Evolutionary conservation across 2,797 vertebrate genomes (phyloP).

Genomic region (Prunella strophiata): DNA sequence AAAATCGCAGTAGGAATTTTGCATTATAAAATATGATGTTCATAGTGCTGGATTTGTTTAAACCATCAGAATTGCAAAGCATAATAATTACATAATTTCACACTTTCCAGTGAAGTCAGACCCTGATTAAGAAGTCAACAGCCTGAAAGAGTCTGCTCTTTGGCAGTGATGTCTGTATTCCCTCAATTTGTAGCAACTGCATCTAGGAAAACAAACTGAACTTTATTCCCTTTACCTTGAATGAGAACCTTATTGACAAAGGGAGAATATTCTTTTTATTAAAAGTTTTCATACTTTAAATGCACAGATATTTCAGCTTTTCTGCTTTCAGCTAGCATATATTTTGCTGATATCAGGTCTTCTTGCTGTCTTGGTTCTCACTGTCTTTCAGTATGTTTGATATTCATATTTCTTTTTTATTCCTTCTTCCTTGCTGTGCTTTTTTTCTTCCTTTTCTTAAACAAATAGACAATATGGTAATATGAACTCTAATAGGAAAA

Average conservation of each 20-base stretch:
- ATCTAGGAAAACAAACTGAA: slow-evolving; percentile 5
- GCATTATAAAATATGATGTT: slow-evolving; percentile 34
- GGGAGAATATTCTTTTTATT: slow-evolving; percentile 9
- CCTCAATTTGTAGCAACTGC: neutral
- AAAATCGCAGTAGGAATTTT: slow-evolving; percentile 28
- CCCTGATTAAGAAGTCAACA: slow-evolving; percentile 52
- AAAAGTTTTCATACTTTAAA: slow-evolving; percentile 20
- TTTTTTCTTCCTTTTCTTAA: slow-evolving; percentile 56
- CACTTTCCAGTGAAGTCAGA: slow-evolving; percentile 51
- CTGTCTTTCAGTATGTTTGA: slow-evolving; percentile 56
- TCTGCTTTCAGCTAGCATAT: neutral
- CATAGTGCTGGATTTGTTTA: slow-evolving; percentile 40
- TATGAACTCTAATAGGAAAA: slow-evolving; percentile 59
- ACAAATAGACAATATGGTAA: slow-evolving; percentile 64
- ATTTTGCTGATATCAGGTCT: slow-evolving; percentile 52
- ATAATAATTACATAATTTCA: slow-evolving; percentile 59
- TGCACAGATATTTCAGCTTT: slow-evolving; percentile 15
- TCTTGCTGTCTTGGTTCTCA: slow-evolving; percentile 27
- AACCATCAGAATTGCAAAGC: slow-evolving; percentile 22
- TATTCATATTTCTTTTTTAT: slow-evolving; percentile 62
- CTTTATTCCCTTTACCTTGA: slow-evolving; percentile 37
- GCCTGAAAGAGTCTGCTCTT: neutral
- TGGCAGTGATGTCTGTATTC: slow-evolving; percentile 47
- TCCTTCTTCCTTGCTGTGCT: slow-evolving; percentile 45
- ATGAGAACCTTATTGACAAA: neutral